Conservation (phyloP, 2,888 invertebrate species). For the Caenorhabditis panamensis region DNA sequence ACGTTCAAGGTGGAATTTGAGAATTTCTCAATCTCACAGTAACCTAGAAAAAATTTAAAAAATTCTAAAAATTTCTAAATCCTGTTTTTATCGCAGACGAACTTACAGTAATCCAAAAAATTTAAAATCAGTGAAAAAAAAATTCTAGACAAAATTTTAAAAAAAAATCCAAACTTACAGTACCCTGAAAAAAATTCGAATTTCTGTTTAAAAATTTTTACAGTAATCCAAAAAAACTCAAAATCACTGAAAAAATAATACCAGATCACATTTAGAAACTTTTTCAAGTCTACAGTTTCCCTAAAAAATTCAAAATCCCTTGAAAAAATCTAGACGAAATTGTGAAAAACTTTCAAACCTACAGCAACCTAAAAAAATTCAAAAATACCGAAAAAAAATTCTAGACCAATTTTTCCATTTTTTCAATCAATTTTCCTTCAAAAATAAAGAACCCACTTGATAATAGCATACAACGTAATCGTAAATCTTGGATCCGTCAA, state of each 20-base stretch:
- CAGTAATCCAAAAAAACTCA: background rate
- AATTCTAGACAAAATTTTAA: too few species aligned
- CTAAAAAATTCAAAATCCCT: too few species aligned
- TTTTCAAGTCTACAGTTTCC: background rate
- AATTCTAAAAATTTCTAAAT: background rate
- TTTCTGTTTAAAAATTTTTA: too few species aligned
- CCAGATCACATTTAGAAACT: background rate
- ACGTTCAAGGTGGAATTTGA: too few species aligned
- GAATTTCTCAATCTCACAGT: too few species aligned
- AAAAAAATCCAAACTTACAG: too few species aligned
- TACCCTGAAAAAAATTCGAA: background rate
- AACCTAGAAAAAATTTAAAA: background rate
- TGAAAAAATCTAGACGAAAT: background rate
- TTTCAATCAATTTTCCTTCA: background rate
- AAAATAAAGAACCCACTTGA: slow-evolving; percentile 37
- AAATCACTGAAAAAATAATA: background rate
- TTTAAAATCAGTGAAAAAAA: too few species aligned
- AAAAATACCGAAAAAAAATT: background rate
- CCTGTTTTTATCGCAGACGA: too few species aligned
- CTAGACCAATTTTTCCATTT: background rate
- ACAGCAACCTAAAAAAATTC: too few species aligned
- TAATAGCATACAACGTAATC: slow-evolving; percentile 32
- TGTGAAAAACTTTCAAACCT: too few species aligned
- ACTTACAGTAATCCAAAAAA: too few species aligned
- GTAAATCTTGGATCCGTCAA: slow-evolving; percentile 51